phyloP scores from a whole-genome alignment of 92 coral and sea anemone species.

The Epizoanthus scotinus region DNA sequence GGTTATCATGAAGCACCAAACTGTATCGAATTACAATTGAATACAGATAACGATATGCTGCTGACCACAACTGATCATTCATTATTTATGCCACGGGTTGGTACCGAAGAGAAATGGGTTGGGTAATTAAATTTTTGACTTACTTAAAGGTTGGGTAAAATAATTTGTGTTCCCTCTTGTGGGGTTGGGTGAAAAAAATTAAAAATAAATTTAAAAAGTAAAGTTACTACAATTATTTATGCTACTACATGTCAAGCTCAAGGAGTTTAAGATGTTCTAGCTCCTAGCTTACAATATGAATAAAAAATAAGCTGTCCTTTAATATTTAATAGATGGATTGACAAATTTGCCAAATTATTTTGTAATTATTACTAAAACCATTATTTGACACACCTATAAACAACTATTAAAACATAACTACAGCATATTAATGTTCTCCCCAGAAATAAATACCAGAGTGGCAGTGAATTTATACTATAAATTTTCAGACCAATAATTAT shows the following conservation, averaged over 20 bases:
- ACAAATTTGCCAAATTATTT: not conserved
- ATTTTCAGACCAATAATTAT: conserved; percentile 10
- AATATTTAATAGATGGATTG: conserved; percentile 1
- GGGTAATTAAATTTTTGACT: conserved; percentile 5
- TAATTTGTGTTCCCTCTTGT: conserved; percentile 10
- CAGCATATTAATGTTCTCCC: conserved; percentile 9
- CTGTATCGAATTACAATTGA: no score
- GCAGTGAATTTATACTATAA: not conserved
- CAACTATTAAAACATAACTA: conserved; percentile 7
- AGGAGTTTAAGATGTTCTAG: not conserved
- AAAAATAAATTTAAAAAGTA: not conserved
- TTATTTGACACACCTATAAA: no score
- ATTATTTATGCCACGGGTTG: conserved; percentile 32
- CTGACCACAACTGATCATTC: not conserved
- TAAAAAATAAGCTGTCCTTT: conserved; percentile 14
- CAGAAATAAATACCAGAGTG: conserved; percentile 1
- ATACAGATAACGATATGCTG: no score
- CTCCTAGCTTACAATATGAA: no score
- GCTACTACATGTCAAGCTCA: conserved; percentile 3
- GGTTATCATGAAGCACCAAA: no score
- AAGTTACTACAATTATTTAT: conserved; percentile 2
- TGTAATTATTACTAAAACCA: not conserved
- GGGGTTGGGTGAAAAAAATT: conserved; percentile 3
- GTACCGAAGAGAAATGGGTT: no score
- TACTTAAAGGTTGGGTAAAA: conserved; percentile 12